Evolutionary conservation across 2,888 invertebrate species (phyloP), one percentile per base, ranked within the genome.

Genomic region (Aphodius sticticus): DNA sequence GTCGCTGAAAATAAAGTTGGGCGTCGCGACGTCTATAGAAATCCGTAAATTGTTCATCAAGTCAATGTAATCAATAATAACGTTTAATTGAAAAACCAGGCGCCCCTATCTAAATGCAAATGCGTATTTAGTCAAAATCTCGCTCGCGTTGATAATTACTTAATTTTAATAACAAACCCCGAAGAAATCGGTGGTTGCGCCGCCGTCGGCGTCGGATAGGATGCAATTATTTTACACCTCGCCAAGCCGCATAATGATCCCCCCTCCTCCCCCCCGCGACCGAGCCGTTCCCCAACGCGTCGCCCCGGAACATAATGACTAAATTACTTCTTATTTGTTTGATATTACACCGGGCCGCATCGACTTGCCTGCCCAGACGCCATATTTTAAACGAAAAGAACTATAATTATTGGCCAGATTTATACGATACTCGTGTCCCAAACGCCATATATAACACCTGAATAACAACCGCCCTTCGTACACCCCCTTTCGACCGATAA

Each of bases 301-400:
- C 53, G 53, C 53, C 12, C 53, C 53, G 53, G 53, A 53, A 74
- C 74, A 36, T 74, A 74, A 74, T 74, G 37, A 74, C 74, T 74
- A 74, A 74, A 74, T 74, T 74, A 74, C 37, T 74, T 74, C 36
- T 74, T 74, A 74, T 74, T 74, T 74, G 74, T 74, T 74, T 74
- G 72, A 53, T 53, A 53, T 53, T 53, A 53, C 53, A 53, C 16
- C 35, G 35, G 26, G 16, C 74, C 74, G 74, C 74, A 7, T n/a
- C n/a, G 15, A 16, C 74, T 74, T 37, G 74, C 74, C 74, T 74
- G 74, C n/a, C 37, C 26, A n/a, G 74, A 12, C 74, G 26, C 74
- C 74, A 74, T 74, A 74, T 74, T 74, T 74, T 74, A 74, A 74
- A 74, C 74, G 36, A 74, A 72, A 74, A 74, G 74, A 74, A 74